These are phyloP conservation scores for Nannoperca australis DNA, from an alignment of 2,797 vertebrate genomes.

Conservation along the genomic window DNA sequence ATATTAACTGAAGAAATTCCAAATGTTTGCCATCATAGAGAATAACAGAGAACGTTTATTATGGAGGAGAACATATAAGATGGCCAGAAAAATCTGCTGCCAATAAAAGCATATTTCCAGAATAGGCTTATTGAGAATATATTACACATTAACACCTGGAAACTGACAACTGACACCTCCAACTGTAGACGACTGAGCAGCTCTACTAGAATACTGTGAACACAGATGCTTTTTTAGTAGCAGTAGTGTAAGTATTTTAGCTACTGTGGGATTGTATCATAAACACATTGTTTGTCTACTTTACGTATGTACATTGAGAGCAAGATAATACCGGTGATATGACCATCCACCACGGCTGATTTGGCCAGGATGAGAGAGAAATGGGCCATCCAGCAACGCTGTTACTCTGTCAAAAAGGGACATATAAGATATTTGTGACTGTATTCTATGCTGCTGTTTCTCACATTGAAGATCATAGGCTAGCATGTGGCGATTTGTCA, in stretches of 20 bases:
- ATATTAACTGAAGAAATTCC: background rate
- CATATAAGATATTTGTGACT: background rate
- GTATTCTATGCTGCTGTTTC: background rate
- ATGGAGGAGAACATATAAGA: background rate
- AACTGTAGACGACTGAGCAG: background rate
- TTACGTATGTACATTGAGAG: too few relatives aligned
- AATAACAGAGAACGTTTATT: background rate
- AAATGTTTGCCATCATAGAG: background rate
- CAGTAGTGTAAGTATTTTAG: background rate
- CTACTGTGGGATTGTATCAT: background rate
- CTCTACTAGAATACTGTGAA: background rate
- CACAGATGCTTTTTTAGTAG: background rate
- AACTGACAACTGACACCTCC: background rate
- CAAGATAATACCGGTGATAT: conserved; percentile 15
- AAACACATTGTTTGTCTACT: too few relatives aligned
- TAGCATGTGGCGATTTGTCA: background rate
- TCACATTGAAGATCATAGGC: background rate
- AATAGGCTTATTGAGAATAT: background rate
- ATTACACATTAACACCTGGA: background rate
- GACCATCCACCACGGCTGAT: background rate
- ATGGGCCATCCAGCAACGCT: background rate
- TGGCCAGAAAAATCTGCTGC: too few relatives aligned
- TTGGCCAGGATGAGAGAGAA: background rate
- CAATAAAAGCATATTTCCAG: background rate
- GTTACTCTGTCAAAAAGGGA: conserved; percentile 27